Evolutionary conservation across 2,113 vertebrate genomes (phyloP).

Genomic region (Pseudorasbora parva): DNA sequence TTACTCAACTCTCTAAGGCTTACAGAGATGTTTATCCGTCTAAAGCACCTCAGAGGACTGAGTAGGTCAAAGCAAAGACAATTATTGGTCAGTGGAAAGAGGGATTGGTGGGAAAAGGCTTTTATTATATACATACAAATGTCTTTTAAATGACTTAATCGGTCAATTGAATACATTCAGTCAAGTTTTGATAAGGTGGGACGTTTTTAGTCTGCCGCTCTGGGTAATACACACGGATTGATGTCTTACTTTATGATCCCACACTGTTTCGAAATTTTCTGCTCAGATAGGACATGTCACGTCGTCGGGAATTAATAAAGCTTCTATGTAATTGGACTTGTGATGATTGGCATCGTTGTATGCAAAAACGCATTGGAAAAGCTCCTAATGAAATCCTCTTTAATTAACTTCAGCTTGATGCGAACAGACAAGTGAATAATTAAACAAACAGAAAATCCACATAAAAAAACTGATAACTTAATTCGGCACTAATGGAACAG

Average conservation of each 20-base stretch:
- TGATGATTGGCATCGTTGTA: conserved; percentile 58
- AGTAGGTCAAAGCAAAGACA: conserved; percentile 37
- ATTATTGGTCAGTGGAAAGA: conserved; percentile 10
- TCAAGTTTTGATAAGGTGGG: conserved; percentile 8
- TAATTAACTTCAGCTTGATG: conserved; percentile 68
- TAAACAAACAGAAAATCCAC: conserved; percentile 34
- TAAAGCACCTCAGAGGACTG: conserved; percentile 19
- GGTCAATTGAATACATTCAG: conserved; percentile 4
- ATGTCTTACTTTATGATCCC: not conserved
- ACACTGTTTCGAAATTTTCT: not conserved
- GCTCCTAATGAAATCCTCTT: conserved; percentile 64
- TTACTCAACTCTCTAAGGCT: conserved; percentile 49
- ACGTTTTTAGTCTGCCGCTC: not conserved
- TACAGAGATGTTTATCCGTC: conserved; percentile 55
- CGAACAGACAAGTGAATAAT: conserved; percentile 65
- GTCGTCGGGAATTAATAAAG: conserved; percentile 56
- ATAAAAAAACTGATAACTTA: conserved; percentile 47
- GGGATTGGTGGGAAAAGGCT: not conserved
- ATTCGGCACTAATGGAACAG: conserved; percentile 55
- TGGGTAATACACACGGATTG: not conserved
- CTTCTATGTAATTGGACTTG: conserved; percentile 60
- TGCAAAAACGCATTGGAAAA: conserved; percentile 58
- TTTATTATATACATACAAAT: not conserved
- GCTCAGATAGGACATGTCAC: not conserved
- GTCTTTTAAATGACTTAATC: not conserved